A percentile compares a stretch with the other conserved stretches of the same genome.
Conservation (phyloP, 2,888 invertebrate genomes). For the Eupelmus urozonus region DNA sequence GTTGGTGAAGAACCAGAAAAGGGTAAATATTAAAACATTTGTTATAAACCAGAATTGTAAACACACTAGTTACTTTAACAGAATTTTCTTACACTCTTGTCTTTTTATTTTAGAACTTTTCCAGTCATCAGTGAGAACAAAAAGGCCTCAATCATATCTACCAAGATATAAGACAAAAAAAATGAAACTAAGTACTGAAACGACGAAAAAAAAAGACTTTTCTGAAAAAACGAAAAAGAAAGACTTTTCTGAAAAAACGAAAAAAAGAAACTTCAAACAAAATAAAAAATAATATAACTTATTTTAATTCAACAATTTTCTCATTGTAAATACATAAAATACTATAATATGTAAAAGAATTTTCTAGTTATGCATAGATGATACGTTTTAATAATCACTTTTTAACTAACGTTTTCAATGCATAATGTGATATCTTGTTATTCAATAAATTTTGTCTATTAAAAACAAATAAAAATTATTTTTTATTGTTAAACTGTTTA, state of each 20-base stretch:
- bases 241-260: conserved; percentile 42
- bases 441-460: conserved; percentile 38
- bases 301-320: background rate
- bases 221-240: conserved; percentile 42
- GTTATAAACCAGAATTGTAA: background rate
- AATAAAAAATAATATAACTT: too few relatives aligned
- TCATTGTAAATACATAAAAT: conserved; percentile 47
- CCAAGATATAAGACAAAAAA: conserved; percentile 68
- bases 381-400: conserved; percentile 20
- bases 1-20: conserved; percentile 93
- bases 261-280: conserved; percentile 35
- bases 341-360: conserved; percentile 15
- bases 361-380: conserved; percentile 1
- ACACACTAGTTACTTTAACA: background rate
- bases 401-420: conserved; percentile 13
- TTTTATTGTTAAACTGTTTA: too few relatives aligned
- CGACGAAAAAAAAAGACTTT: conserved; percentile 32
- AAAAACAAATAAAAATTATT: too few relatives aligned
- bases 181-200: conserved; percentile 60
- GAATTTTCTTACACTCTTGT: background rate
- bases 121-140: conserved; percentile 61
- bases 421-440: conserved; percentile 46
- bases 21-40: conserved; percentile 79
- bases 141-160: conserved; percentile 59
- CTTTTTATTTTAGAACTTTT: conserved; percentile 54